Percentiles rank a stretch among this genome's conserved stretches.
Evolutionary conservation across 2,888 invertebrate genomes (phyloP).

Genomic region (Metellina segmentata): DNA sequence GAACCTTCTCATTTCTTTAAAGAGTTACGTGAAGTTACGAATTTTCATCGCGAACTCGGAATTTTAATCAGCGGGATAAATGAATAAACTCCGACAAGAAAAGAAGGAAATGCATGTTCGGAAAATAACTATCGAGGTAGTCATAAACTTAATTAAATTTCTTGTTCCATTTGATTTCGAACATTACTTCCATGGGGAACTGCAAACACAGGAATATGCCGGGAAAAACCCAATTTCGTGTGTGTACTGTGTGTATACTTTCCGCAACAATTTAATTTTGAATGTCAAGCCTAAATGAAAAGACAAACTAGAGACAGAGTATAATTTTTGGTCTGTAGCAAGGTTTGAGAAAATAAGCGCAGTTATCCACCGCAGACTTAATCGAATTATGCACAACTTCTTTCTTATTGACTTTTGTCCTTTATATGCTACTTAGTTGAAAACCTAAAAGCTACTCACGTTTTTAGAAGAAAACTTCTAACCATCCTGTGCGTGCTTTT

Average conservation of each 20-base stretch:
- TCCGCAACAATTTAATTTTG: conserved; percentile 52
- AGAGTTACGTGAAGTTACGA: neutral
- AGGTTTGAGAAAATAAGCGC: neutral
- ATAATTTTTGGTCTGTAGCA: neutral
- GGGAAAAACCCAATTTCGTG: conserved; percentile 8
- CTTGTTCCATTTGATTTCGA: neutral
- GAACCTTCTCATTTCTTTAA: neutral
- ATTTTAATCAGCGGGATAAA: too few species aligned
- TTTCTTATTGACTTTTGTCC: conserved; percentile 13
- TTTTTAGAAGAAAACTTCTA: neutral
- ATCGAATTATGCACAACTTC: conserved; percentile 7
- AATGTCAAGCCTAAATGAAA: conserved; percentile 25
- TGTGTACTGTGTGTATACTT: neutral
- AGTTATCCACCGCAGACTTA: neutral
- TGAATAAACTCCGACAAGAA: neutral
- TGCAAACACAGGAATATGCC: neutral
- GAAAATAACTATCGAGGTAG: neutral
- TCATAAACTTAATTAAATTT: conserved; percentile 23
- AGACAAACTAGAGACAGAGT: conserved; percentile 15
- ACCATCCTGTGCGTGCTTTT: too few species aligned
- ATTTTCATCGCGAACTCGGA: neutral
- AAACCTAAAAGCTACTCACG: neutral
- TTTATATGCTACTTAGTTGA: neutral
- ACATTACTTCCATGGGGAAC: neutral
- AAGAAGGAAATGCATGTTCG: neutral